These are phyloP conservation scores for Norana najaformis DNA, from an alignment of 2,888 invertebrate genomes.

Conservation along the genomic window DNA sequence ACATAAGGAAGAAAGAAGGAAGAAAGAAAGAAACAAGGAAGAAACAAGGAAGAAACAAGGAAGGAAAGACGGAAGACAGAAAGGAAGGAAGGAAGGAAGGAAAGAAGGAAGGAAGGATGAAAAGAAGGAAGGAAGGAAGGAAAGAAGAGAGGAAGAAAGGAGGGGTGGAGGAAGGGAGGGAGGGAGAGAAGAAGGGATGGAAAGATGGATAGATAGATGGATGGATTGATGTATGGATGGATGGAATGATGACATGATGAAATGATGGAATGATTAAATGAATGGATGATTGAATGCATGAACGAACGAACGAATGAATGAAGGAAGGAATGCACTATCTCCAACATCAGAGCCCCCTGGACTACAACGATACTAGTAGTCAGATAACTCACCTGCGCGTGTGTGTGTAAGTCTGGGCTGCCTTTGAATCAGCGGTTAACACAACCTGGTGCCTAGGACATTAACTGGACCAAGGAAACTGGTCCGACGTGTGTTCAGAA, in stretches of 20 bases:
- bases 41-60: background rate
- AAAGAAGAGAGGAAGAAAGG: background rate
- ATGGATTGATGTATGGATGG: too few species aligned
- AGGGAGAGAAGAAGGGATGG: background rate
- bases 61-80: background rate
- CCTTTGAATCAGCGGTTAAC: background rate
- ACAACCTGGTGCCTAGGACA: background rate
- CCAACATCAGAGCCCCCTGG: conserved; percentile 19
- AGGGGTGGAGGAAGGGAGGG: background rate
- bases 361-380: background rate
- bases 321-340: background rate
- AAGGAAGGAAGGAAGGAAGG: background rate
- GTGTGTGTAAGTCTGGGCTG: background rate
- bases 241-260: too few species aligned
- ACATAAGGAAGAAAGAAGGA: background rate
- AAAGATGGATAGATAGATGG: too few species aligned
- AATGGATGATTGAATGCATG: too few species aligned
- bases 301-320: background rate
- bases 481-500: background rate
- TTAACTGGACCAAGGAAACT: background rate
- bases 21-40: background rate
- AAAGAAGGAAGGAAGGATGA: background rate
- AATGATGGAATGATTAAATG: too few species aligned
- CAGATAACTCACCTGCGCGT: background rate
- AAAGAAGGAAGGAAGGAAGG: background rate